Evolutionary conservation across 2,888 invertebrate genomes (phyloP).

Genomic region (Temnothorax ravouxi): DNA sequence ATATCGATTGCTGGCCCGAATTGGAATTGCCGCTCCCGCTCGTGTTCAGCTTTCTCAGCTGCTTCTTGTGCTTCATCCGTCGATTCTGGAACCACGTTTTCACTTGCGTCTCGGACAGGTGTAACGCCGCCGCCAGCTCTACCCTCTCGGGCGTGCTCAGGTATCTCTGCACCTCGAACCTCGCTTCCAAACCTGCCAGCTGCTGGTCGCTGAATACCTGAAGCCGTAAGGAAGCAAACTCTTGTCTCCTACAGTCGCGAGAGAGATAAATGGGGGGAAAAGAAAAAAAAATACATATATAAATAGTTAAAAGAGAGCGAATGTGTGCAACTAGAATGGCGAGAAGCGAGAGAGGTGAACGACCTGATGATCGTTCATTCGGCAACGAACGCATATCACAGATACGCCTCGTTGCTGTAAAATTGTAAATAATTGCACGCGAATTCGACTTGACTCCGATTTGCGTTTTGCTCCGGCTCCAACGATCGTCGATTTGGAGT

Average conservation of each 20-base stretch:
- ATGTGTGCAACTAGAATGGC: background rate
- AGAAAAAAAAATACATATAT: background rate
- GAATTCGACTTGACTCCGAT: too few species aligned
- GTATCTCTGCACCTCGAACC: conserved; percentile 98
- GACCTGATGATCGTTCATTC: too few species aligned
- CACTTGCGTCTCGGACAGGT: conserved; percentile 97
- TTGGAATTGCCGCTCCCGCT: conserved; percentile 72
- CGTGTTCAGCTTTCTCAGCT: conserved; percentile 91
- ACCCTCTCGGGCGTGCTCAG: conserved; percentile 98
- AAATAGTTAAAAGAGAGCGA: background rate
- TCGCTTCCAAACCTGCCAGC: conserved; percentile 94
- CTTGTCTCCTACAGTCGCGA: conserved; percentile 13
- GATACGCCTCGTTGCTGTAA: too few species aligned
- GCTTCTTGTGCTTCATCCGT: conserved; percentile 98
- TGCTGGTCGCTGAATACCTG: conserved; percentile 92
- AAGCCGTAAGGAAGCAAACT: conserved; percentile 29
- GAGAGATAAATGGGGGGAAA: background rate
- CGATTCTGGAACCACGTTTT: conserved; percentile 99
- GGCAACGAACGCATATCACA: too few species aligned
- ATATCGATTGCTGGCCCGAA: conserved; percentile 79
- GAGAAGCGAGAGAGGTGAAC: too few species aligned
- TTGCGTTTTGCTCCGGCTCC: too few species aligned
- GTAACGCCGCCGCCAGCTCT: conserved; percentile 96
- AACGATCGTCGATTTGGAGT: too few species aligned
- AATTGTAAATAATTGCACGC: too few species aligned